A percentile compares a stretch with the other conserved stretches of the same genome.
Conservation (phyloP, 2,888 invertebrate species). For the Tortricodes alternella region DNA sequence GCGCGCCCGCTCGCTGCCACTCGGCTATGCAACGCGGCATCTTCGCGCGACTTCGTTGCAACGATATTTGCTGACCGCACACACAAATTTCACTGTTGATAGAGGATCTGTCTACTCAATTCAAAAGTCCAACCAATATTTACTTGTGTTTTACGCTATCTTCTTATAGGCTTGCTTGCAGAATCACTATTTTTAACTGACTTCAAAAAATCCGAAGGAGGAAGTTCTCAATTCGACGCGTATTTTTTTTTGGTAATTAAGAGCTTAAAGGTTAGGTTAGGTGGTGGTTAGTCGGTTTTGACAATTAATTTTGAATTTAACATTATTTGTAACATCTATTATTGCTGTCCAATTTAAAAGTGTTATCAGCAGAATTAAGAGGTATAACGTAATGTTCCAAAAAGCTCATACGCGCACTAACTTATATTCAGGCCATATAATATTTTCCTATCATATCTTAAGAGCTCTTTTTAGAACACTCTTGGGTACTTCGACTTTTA, state of each 20-base stretch:
- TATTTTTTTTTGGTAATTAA: too few species aligned
- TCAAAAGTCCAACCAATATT: conserved; percentile 12
- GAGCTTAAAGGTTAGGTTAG: too few species aligned
- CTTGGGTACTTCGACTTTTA: conserved; percentile 79
- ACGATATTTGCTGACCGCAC: conserved; percentile 31
- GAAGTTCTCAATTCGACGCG: too few species aligned
- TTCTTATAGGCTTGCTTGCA: too few species aligned
- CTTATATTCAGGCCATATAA: conserved; percentile 36
- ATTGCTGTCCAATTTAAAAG: too few species aligned
- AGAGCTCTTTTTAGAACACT: conserved; percentile 75
- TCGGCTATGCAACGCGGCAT: conserved; percentile 29
- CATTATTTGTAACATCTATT: too few species aligned
- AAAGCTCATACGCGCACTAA: conserved; percentile 9
- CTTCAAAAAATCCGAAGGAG: too few species aligned
- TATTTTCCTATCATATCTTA: conserved; percentile 60
- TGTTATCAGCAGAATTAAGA: neutral
- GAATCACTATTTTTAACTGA: too few species aligned
- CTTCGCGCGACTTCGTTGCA: conserved; percentile 30
- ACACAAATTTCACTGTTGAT: conserved; percentile 29
- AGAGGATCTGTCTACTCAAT: conserved; percentile 18
- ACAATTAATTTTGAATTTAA: too few species aligned
- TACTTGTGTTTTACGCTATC: conserved; percentile 1
- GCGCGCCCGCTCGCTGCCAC: conserved; percentile 12
- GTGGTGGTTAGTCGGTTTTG: too few species aligned
- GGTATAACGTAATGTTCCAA: neutral